phyloP scores from a whole-genome alignment of 2,113 vertebrate species.

The Anolis carolinensis region DNA sequence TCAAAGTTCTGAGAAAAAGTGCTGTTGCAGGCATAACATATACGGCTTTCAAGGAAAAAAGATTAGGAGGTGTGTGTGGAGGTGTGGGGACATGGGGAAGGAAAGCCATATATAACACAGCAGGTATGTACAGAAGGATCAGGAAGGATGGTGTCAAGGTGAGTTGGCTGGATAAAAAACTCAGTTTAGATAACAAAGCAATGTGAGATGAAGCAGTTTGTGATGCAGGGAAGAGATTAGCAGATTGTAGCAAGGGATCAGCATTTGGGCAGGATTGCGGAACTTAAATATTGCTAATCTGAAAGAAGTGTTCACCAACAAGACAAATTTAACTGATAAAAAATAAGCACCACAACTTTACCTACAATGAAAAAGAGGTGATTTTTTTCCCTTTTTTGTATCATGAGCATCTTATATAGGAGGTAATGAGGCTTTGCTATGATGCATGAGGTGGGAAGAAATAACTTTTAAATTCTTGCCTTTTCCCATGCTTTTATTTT shows the following conservation, averaged over 20 bases:
- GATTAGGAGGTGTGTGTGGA: neutral
- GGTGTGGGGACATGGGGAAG: neutral
- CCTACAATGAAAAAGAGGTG: neutral
- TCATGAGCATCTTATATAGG: neutral
- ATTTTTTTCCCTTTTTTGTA: neutral
- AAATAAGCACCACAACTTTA: neutral
- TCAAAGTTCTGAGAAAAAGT: neutral
- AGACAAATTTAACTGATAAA: neutral
- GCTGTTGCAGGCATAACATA: neutral
- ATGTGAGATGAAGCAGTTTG: neutral
- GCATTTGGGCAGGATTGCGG: neutral
- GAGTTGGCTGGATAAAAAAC: conserved; percentile 32
- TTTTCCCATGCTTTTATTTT: neutral
- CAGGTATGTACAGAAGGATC: neutral
- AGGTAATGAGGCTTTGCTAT: neutral
- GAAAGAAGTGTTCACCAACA: conserved; percentile 4
- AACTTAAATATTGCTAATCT: neutral
- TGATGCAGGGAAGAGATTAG: conserved; percentile 18
- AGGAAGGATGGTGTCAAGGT: conserved; percentile 25
- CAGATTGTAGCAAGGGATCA: neutral
- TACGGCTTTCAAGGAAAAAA: conserved; percentile 18
- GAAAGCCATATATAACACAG: conserved; percentile 6
- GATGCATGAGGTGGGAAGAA: neutral
- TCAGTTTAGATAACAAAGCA: conserved; percentile 7
- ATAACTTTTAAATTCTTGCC: neutral